Evolutionary conservation across 2,888 invertebrate genomes (phyloP).

Genomic region (Axea sp.): DNA sequence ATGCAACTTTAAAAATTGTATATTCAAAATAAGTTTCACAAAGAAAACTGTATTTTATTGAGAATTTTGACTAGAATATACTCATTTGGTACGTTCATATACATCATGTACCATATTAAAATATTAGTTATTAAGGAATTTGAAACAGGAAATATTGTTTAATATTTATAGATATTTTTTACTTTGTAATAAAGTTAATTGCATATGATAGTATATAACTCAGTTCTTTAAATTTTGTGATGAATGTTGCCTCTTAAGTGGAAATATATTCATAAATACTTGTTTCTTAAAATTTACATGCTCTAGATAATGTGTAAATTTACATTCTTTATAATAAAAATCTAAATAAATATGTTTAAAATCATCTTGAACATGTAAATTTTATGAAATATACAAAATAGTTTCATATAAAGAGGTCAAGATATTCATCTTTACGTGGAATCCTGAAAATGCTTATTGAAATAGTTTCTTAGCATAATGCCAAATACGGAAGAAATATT

Average conservation of each 20-base stretch:
- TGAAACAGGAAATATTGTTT: conserved; percentile 28
- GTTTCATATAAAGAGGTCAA: conserved; percentile 38
- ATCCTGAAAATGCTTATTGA: conserved; percentile 82
- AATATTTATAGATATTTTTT: conserved; percentile 8
- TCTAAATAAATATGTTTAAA: conserved; percentile 16
- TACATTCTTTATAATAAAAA: conserved; percentile 13
- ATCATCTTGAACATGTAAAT: conserved; percentile 29
- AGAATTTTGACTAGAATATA: conserved; percentile 54
- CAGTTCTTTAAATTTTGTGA: conserved; percentile 48
- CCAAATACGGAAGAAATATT: conserved; percentile 98
- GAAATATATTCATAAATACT: conserved; percentile 32
- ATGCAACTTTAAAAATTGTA: too few relatives aligned
- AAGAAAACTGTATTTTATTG: too few relatives aligned
- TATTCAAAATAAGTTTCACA: too few relatives aligned
- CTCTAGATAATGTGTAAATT: conserved; percentile 14
- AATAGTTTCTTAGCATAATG: conserved; percentile 88
- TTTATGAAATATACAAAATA: conserved; percentile 28
- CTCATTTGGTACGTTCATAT: conserved; percentile 39
- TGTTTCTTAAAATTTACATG: conserved; percentile 36
- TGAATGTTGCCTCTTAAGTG: conserved; percentile 30
- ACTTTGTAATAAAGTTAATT: conserved; percentile 32
- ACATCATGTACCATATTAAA: conserved; percentile 28
- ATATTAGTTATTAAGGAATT: conserved; percentile 36
- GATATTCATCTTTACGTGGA: conserved; percentile 30
- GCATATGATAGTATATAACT: conserved; percentile 40